Evolutionary conservation across 2,113 vertebrate genomes (phyloP).

Genomic region (Takifugu flavidus): DNA sequence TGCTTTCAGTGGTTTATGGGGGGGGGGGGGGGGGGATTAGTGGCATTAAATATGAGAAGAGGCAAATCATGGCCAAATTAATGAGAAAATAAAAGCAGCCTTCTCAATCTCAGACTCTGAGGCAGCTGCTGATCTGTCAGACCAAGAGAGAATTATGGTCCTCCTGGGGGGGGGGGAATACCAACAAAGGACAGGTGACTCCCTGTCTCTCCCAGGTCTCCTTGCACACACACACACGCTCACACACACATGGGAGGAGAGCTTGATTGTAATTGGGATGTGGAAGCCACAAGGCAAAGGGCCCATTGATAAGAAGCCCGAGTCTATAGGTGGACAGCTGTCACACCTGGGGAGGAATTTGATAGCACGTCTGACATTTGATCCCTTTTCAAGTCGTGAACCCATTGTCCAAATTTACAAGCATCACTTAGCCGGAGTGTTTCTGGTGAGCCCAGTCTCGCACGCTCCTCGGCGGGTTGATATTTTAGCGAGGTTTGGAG

Average conservation of each 20-base stretch:
- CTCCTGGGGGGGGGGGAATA: conserved; percentile 52
- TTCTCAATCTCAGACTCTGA: conserved; percentile 8
- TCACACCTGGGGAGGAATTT: conserved; percentile 58
- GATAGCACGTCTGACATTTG: conserved; percentile 50
- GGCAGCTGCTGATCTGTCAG: conserved; percentile 70
- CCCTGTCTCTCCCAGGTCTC: conserved; percentile 60
- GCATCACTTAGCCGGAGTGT: conserved; percentile 45
- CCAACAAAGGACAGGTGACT: conserved; percentile 72
- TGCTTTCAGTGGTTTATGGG: neutral
- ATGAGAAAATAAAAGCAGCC: too few species aligned
- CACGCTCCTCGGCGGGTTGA: conserved; percentile 17
- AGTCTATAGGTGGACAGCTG: conserved; percentile 48
- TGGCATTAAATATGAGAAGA: neutral
- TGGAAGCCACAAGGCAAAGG: conserved; percentile 35
- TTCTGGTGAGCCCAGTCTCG: conserved; percentile 13
- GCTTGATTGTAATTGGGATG: conserved; percentile 46
- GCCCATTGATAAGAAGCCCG: conserved; percentile 24
- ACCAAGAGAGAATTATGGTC: conserved; percentile 72
- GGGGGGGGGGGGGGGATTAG: neutral
- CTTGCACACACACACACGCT: conserved; percentile 55
- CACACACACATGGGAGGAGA: conserved; percentile 10
- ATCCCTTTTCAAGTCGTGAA: conserved; percentile 37
- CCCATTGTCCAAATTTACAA: conserved; percentile 49
- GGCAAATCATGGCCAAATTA: neutral
- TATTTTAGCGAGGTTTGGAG: conserved; percentile 33